phyloP scores from a whole-genome alignment of 2,797 vertebrate genomes.

The Petrocephalus schoutedeni region DNA sequence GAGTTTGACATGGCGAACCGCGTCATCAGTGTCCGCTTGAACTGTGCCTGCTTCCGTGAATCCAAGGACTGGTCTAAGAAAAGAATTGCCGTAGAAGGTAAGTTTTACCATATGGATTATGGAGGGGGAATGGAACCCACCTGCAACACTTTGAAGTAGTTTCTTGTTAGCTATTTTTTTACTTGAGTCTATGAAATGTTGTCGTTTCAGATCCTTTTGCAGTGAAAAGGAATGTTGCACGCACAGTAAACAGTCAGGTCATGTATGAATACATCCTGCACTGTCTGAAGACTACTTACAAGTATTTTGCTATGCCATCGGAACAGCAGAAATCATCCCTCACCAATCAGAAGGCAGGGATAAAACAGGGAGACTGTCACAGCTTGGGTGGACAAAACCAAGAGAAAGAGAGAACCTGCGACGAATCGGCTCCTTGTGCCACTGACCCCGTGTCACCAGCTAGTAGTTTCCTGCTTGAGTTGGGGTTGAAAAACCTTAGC shows the following conservation, averaged over 20 bases:
- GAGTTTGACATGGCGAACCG: conserved; percentile 81
- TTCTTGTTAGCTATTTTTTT: neutral
- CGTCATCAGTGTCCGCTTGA: conserved; percentile 81
- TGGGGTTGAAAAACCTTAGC: conserved; percentile 40
- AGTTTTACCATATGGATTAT: neutral
- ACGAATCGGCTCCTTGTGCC: neutral
- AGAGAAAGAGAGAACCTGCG: neutral
- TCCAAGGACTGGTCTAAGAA: conserved; percentile 94
- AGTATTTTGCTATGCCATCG: conserved; percentile 84
- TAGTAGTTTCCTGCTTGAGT: conserved; percentile 30
- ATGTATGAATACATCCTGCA: conserved; percentile 86
- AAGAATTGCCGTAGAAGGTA: conserved; percentile 88
- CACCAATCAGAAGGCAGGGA: conserved; percentile 39
- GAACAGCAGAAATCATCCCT: conserved; percentile 49
- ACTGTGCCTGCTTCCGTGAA: conserved; percentile 72
- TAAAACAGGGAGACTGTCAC: conserved; percentile 17
- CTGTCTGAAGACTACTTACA: conserved; percentile 87
- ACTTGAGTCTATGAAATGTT: neutral
- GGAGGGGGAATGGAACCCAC: neutral
- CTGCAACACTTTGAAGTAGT: neutral
- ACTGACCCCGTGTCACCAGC: conserved; percentile 10
- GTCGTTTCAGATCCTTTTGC: conserved; percentile 79
- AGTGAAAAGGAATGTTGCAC: conserved; percentile 86
- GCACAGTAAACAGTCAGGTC: conserved; percentile 82
- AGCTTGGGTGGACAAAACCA: conserved; percentile 31